Evolutionary conservation across 2,113 vertebrate species (phyloP), one percentile per base, ranked within the genome.

Genomic region (Callipepla californica): DNA sequence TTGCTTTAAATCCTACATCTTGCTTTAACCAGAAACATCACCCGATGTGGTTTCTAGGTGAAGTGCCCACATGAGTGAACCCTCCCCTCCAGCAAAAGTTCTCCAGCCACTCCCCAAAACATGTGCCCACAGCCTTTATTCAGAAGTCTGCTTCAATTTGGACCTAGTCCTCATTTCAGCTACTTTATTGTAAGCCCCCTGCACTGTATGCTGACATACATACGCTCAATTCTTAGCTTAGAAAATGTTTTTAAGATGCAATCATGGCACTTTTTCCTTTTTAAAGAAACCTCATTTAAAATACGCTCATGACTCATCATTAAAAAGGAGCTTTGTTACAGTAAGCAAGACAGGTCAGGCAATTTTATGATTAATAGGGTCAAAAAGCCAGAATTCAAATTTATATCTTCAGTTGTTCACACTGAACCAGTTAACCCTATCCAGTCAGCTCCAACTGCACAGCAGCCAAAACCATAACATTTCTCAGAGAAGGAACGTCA

Each of bases 11-110:
- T 94, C 92, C 59, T 47, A 20, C 80, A 66, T 88, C 80, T 83
- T 78, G 80, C 44, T 93, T 92, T 94, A 95, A 97, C 68, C 44
- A 94, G 94, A 96, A 96, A 90, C 72, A 95, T 63, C 57, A 70
- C 79, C 47, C 75, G 91, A 77, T 84, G 87, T 91, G 55, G 55
- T 94, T 95, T 93, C 67, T 89, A 95, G 94, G 93, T 92, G 93
- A 42, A 89, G 47, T 1, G 1, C 59, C 89, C 57, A 80, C 23
- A 74, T 58, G 70, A 61, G 51, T 87, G 92, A 96, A 91, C 73
- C 82, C 81, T 93, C 38, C 65, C 82, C 67, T 86, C 65, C 63
- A 93, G 28, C 65, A 80, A 11, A 26, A 87, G 7, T 79, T 96
- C 88, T 89, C 80, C 85, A 94, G 89, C 70, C 80, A 80, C 91